A percentile compares a stretch with the other conserved stretches of the same genome.
Evolutionary conservation across 2,888 invertebrate genomes (phyloP).

Genomic region (Parascotia fuliginaria): DNA sequence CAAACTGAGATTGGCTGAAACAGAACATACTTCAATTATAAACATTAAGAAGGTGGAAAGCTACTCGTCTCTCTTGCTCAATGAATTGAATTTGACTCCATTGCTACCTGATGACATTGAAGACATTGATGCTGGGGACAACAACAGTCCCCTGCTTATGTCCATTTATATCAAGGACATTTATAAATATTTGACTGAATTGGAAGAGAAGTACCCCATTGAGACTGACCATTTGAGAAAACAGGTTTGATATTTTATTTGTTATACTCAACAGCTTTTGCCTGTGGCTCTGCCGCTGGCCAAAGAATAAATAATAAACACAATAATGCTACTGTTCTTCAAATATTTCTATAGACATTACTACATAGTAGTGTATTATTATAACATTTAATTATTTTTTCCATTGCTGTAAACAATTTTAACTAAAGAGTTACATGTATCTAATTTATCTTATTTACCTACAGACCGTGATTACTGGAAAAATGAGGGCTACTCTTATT

Average conservation of each 20-base stretch:
- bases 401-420: too few species aligned
- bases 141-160: slow-evolving; percentile 91
- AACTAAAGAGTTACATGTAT: too few species aligned
- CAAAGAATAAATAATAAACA: too few species aligned
- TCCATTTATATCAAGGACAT: slow-evolving; percentile 96
- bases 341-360: too few species aligned
- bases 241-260: slow-evolving; percentile 78
- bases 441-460: slow-evolving; percentile 37
- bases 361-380: too few species aligned
- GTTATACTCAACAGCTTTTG: neutral
- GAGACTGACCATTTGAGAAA: slow-evolving; percentile 88
- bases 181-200: slow-evolving; percentile 91
- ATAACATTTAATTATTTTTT: too few species aligned
- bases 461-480: slow-evolving; percentile 88
- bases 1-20: slow-evolving; percentile 65
- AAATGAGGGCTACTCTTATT: slow-evolving; percentile 95
- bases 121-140: slow-evolving; percentile 91
- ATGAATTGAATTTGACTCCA: slow-evolving; percentile 30
- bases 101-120: slow-evolving; percentile 80
- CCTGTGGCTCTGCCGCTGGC: too few species aligned
- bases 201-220: slow-evolving; percentile 90
- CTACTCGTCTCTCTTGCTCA: slow-evolving; percentile 24
- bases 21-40: slow-evolving; percentile 29
- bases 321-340: too few species aligned
- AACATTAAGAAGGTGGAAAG: slow-evolving; percentile 36